Percentiles rank a stretch among this genome's conserved stretches.
These are phyloP conservation scores for Itoplectis maculator DNA, from an alignment of 2,888 invertebrate species.

Conservation along the genomic window DNA sequence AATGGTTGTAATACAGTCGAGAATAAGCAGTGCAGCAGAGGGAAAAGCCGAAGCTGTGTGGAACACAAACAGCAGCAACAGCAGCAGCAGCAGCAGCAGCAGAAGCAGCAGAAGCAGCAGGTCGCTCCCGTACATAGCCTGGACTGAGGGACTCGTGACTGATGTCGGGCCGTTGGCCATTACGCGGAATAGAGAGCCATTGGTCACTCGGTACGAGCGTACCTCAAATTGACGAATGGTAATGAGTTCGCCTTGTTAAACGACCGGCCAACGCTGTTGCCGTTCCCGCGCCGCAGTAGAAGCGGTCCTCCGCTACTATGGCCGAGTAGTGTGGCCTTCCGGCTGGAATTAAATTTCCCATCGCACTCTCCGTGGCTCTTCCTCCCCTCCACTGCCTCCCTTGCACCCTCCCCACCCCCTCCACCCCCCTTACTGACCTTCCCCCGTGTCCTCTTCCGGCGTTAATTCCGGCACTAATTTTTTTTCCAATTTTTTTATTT, in stretches of 20 bases:
- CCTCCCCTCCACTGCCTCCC: not conserved
- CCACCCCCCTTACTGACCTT: too few species aligned
- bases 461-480: too few species aligned
- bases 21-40: too few species aligned
- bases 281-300: slow-evolving; percentile 65
- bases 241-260: slow-evolving; percentile 84
- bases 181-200: slow-evolving; percentile 84
- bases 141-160: slow-evolving; percentile 80
- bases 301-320: not conserved
- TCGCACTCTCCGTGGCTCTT: slow-evolving; percentile 18
- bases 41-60: slow-evolving; percentile 39
- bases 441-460: too few species aligned
- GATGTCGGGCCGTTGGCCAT: slow-evolving; percentile 83
- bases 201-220: slow-evolving; percentile 83
- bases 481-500: not conserved
- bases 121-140: slow-evolving; percentile 60
- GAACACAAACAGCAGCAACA: slow-evolving; percentile 57
- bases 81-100: too few species aligned
- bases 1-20: slow-evolving; percentile 53
- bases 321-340: slow-evolving; percentile 66
- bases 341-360: slow-evolving; percentile 75
- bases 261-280: slow-evolving; percentile 74
- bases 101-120: too few species aligned
- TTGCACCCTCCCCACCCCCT: slow-evolving; percentile 13
- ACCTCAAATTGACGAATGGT: slow-evolving; percentile 85